Evolutionary conservation across 2,888 invertebrate genomes (phyloP), one percentile per base, ranked within the genome.

Genomic region (Baronia brevicornis): DNA sequence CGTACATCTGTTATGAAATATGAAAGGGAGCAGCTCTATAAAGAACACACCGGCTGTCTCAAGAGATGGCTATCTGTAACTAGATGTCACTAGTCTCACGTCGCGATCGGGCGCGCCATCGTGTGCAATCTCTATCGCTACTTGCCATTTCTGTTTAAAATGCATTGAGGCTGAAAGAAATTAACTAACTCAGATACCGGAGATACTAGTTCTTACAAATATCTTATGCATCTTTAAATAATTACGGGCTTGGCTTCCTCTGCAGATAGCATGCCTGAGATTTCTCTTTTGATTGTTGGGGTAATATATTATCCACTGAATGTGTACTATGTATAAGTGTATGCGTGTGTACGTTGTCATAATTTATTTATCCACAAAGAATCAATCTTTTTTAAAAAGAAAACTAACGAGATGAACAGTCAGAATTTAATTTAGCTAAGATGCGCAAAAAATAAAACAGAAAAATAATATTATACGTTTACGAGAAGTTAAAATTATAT

Each of bases 1-100:
- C 66, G 60, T 61, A 54, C 50, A 66, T 69, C 71, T 66, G 50
- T 50, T 40, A 41, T 48, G 44, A 57, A 57, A 54, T 57, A 62
- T 63, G 60, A 65, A 66, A 70, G 61, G 61, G 58, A 63, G 59
- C 51, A 55, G 57, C 52, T 53, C 58, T 66, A 70, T 80, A 80
- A 80, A 80, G 75, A 73, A 74, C 62, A 55, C 52, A 44, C 47
- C 47, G 51, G 49, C 54, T 54, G 62, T 63, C 56, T 51, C 50
- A 42, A 45, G 48, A 54, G 77, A 77, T 78, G 55, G 50, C 59
- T 67, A 79, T 80, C 79, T 43, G 28, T 72, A 75, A 75, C 75
- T 62, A 72, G 68, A 65, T 65, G 68, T 68, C 64, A 54, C 54
- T 44, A 51, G 64, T 53, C 56, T 54, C 60, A 50, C 58, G 59